These are phyloP conservation scores for Clarias macrocephalus DNA, from an alignment of 2,113 vertebrate genomes.

Conservation along the genomic window DNA sequence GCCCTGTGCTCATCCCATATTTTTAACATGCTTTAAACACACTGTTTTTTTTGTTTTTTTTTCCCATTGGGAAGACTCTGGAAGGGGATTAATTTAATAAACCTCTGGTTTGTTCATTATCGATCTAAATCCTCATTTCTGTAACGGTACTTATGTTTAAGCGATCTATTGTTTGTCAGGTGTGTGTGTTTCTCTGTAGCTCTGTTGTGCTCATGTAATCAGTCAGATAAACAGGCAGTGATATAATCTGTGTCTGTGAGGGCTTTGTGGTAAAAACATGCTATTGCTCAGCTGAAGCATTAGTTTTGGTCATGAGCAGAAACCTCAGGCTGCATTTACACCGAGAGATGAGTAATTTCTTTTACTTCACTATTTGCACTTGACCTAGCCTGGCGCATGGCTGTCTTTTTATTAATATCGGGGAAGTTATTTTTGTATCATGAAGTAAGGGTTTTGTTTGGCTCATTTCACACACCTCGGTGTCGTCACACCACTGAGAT, in stretches of 20 bases:
- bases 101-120: background rate
- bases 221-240: background rate
- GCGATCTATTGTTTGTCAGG: background rate
- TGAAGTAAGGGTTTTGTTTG: background rate
- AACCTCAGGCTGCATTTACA: conserved; percentile 41
- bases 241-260: conserved; percentile 12
- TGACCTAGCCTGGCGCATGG: background rate
- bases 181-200: background rate
- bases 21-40: background rate
- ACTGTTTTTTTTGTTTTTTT: too few relatives aligned
- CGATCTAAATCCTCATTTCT: background rate
- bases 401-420: background rate
- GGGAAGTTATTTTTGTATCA: background rate
- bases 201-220: background rate
- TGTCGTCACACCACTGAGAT: background rate
- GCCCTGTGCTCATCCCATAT: background rate
- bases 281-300: conserved; percentile 7
- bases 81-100: too few relatives aligned
- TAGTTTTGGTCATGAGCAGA: conserved; percentile 50
- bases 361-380: conserved; percentile 1
- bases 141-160: background rate
- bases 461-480: too few relatives aligned
- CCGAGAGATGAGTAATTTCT: background rate
- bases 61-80: too few relatives aligned
- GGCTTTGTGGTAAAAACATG: conserved; percentile 2